Base-by-base conservation (phyloP, 2,888 invertebrate species). In the Harpagoxenus sublaevis region DNA sequence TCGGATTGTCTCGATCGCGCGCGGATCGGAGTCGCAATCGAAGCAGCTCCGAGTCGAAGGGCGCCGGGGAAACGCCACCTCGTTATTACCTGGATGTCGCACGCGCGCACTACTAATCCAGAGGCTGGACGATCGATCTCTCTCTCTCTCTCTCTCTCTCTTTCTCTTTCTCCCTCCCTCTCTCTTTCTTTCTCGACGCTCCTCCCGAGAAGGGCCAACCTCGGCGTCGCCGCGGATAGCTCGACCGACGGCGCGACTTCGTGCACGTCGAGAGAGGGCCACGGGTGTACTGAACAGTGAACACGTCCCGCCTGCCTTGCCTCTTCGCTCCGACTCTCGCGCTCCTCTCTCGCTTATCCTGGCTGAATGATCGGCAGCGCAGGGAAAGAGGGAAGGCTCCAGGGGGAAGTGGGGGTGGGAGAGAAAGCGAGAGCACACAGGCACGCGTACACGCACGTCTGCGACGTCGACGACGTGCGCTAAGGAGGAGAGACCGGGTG, bases 251-350 rank as follows among this genome's bases (percentile, higher is more conserved):
- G 48, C 70, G 45, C 68, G 45, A 70, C 45, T 60, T 35, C 48
- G 73, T 62, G 60, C 73, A 60, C 71, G 79, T 51, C 71, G 60
- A 62, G 71, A 79, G 60, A 48, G 39, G 66, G 66, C 31, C 79
- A 71, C 79, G 79, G 71, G 71, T 71, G 71, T 82, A 82, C 82
- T 82, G 75, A 73, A 35, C n/a, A 82, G 75, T 82, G 75, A 73
- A 31, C 53, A 28, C 48, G 66, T 65, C 65, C 23, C n/a, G 35
- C 28, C 9, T 42, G 48, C 51, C 42, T 73, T 23, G 23, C 23
- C 23, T 23, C 23, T 23, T 23, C 23, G 23, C 23, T 23, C 23
- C 23, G 45, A 31, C 63, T 9, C 60, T 82, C 39, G 48, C 39
- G 66, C 70, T 65, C 42, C 53, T 51, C 53, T 51, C 53, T 60